These are phyloP conservation scores for Anguilla anguilla DNA, from an alignment of 2,797 vertebrate genomes.

Conservation along the genomic window DNA sequence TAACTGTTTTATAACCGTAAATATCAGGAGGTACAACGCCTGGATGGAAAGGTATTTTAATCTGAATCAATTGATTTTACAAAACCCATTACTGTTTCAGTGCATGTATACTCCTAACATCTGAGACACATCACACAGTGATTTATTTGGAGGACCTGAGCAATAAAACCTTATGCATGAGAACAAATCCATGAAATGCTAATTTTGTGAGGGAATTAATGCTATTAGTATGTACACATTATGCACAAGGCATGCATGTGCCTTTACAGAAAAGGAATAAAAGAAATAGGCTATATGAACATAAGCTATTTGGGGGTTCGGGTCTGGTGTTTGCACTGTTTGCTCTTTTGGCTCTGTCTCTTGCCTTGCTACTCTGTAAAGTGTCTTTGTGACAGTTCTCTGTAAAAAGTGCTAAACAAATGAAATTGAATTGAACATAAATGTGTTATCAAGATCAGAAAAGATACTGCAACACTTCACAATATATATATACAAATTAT, in stretches of 20 bases:
- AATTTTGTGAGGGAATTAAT: not conserved
- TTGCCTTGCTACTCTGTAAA: too few species aligned
- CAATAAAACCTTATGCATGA: slow-evolving; percentile 12
- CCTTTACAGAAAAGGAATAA: not conserved
- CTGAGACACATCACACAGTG: not conserved
- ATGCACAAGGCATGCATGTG: not conserved
- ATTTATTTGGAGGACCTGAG: not conserved
- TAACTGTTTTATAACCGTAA: not conserved
- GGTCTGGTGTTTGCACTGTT: too few species aligned
- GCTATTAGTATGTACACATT: too few species aligned
- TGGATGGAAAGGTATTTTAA: slow-evolving; percentile 19
- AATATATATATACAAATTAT: too few species aligned
- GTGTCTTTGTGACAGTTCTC: too few species aligned
- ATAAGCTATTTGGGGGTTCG: too few species aligned
- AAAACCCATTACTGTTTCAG: slow-evolving; percentile 7
- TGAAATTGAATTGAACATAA: too few species aligned
- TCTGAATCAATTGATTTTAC: slow-evolving; percentile 19
- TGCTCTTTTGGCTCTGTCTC: too few species aligned
- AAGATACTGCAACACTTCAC: too few species aligned
- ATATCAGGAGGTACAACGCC: slow-evolving; percentile 27
- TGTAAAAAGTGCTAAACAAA: too few species aligned
- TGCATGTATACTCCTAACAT: not conserved
- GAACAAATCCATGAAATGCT: slow-evolving; percentile 8
- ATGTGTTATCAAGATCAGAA: too few species aligned
- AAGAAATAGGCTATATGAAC: too few species aligned